A percentile compares a stretch with the other conserved stretches of the same genome.
Conservation (phyloP, 1,140 invertebrate species). For the Zaprionus lachaisei region DNA sequence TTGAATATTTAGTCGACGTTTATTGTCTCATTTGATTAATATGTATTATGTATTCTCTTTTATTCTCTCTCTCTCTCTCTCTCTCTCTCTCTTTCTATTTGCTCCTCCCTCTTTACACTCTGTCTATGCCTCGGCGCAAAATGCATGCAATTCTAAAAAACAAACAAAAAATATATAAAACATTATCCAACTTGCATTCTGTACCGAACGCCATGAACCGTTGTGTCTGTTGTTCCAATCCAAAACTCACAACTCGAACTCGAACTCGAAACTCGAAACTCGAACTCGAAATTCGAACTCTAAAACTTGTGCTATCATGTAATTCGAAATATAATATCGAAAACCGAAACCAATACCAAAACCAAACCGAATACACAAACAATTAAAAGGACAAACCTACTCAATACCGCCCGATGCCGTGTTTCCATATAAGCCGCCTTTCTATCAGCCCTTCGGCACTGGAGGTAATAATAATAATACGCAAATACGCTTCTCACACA, state of each 20-base stretch:
- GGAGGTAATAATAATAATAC: constrained; percentile 84
- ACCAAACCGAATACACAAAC: constrained; percentile 10
- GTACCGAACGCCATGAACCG: constrained; percentile 66
- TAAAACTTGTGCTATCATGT: constrained; percentile 52
- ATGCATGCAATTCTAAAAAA: constrained; percentile 67
- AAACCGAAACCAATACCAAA: constrained; percentile 42
- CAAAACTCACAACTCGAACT: constrained; percentile 11
- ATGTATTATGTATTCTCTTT: constrained; percentile 72
- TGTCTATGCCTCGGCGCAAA: constrained; percentile 68
- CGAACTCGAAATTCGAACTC: constrained; percentile 13
- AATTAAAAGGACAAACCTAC: constrained; percentile 87
- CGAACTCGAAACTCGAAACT: not conserved
- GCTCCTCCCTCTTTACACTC: constrained; percentile 63
- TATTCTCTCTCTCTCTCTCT: constrained; percentile 58
- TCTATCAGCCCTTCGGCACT: constrained; percentile 85
- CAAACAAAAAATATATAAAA: constrained; percentile 27
- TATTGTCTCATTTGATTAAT: constrained; percentile 73
- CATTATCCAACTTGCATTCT: constrained; percentile 59
- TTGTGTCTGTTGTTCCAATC: constrained; percentile 59
- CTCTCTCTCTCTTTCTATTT: constrained; percentile 65
- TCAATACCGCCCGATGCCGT: constrained; percentile 86
- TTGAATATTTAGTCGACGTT: constrained; percentile 32
- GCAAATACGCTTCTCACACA: constrained; percentile 61
- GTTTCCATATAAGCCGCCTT: constrained; percentile 85
- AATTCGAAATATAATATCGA: constrained; percentile 71